Evolutionary conservation across 2,888 invertebrate genomes (phyloP).

Genomic region (Iselma pallidipennis): DNA sequence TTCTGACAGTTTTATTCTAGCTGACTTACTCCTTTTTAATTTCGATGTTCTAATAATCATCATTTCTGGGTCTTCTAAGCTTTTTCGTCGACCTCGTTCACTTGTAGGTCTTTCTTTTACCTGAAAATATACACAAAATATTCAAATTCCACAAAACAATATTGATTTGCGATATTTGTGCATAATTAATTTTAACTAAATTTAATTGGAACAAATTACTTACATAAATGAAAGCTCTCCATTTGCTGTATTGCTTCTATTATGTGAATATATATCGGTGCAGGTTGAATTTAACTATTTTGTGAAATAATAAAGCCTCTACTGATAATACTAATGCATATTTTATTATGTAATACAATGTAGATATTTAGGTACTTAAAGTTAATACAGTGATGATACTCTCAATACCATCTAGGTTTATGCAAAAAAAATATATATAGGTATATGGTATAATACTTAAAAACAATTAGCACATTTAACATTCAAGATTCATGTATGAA

Average conservation of each 20-base stretch:
- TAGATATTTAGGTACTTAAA: slow-evolving; percentile 13
- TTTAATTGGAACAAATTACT: too few relatives aligned
- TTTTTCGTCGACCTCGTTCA: not conserved
- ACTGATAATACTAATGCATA: slow-evolving; percentile 26
- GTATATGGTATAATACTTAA: slow-evolving; percentile 18
- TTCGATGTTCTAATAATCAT: not conserved
- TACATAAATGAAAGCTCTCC: not conserved
- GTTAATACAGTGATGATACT: slow-evolving; percentile 28
- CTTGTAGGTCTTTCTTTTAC: not conserved
- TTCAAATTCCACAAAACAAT: too few relatives aligned
- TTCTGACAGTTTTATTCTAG: not conserved
- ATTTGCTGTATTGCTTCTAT: not conserved
- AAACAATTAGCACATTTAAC: not conserved
- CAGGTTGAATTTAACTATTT: too few relatives aligned
- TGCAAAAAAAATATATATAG: slow-evolving; percentile 13
- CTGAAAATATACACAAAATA: not conserved
- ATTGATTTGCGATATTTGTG: too few relatives aligned
- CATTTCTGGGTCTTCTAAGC: not conserved
- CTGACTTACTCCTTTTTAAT: not conserved
- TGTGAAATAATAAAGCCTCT: slow-evolving; percentile 15
- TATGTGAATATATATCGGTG: not conserved
- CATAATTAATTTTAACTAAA: too few relatives aligned
- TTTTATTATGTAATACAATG: slow-evolving; percentile 23
- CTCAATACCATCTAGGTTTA: slow-evolving; percentile 15
- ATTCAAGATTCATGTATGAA: slow-evolving; percentile 6